Conservation (phyloP, 2,113 vertebrate species). For the Pan paniscus region DNA sequence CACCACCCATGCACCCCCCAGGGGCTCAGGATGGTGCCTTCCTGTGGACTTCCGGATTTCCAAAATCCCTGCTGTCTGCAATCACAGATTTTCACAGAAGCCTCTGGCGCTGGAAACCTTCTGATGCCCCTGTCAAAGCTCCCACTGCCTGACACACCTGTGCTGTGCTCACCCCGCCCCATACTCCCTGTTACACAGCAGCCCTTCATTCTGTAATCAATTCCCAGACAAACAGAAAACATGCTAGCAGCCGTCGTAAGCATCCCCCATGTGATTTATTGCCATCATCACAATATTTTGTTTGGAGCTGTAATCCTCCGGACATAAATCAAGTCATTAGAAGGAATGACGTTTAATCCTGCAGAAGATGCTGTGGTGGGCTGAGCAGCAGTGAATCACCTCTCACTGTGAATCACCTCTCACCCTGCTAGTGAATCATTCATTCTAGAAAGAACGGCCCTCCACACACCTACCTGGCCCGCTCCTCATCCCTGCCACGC, state of each 20-base stretch:
- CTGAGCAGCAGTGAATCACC: not conserved
- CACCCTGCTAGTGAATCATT: conserved; percentile 21
- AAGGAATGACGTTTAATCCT: conserved; percentile 75
- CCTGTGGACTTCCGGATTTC: not conserved
- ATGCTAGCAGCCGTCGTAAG: conserved; percentile 3
- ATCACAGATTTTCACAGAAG: not conserved
- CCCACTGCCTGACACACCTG: not conserved
- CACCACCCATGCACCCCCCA: fast-evolving
- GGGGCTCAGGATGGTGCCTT: not conserved
- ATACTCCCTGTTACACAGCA: not conserved
- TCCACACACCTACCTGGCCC: not conserved
- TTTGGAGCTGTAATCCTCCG: conserved; percentile 73
- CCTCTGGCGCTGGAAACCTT: not conserved
- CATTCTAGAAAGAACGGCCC: conserved; percentile 32
- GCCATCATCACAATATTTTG: conserved; percentile 73
- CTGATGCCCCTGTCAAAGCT: not conserved
- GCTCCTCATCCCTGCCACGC: not conserved
- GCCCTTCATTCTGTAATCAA: not conserved
- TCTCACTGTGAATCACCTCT: not conserved
- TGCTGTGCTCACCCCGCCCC: not conserved
- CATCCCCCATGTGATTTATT: conserved; percentile 62
- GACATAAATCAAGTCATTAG: conserved; percentile 77
- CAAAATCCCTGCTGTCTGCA: not conserved
- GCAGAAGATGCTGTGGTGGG: conserved; percentile 70
- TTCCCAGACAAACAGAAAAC: conserved; percentile 55